Evolutionary conservation across 2,113 vertebrate species (phyloP), one percentile per base, ranked within the genome.

Genomic region (Notothenia coriiceps): DNA sequence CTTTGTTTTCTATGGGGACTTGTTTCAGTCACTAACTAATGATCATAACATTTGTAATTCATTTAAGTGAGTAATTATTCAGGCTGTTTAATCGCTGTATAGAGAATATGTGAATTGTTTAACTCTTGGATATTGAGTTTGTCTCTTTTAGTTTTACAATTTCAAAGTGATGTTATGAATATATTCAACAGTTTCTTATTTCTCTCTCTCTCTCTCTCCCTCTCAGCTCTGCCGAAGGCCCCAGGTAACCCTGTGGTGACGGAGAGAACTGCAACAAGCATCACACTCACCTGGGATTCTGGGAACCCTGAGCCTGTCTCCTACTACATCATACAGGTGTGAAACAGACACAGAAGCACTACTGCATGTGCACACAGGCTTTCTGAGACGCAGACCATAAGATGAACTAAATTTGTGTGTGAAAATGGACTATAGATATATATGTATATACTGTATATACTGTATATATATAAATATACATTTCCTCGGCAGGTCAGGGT

Each of bases 261-360:
- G 0, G 98, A 99, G 91, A 97, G 97, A 86, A 99, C 98, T 70
- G 98, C 98, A 47, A 99, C 98, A 51, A 99, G 98, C 89, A 99
- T 99, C 79, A 99, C 98, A 0, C 88, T 99, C 89, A 99, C 98
- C 9, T 99, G 98, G 98, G 98, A 99, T 92, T 99, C 98, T 60
- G 98, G 98, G 77, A 99, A 99, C 90, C 97, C 98, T 5, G 98
- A 99, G 80, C 97, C 98, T 0, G 97, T 99, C 86, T 98, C 98
- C 80, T 99, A 99, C 84, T 99, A 99, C 76, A 95, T 99, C 90
- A 98, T 94, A 67, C 93, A 93, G 91, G 93, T 94, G 62, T 35
- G 83, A 20, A 29, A 71, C 44, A 70, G 52, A 60, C 22, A 61
- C 52, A 60, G 3, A 40, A 15, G 15, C 1, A 2, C 12, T 33